These are phyloP conservation scores for Cartodere bifasciata DNA, from an alignment of 2,888 invertebrate genomes.

Conservation along the genomic window DNA sequence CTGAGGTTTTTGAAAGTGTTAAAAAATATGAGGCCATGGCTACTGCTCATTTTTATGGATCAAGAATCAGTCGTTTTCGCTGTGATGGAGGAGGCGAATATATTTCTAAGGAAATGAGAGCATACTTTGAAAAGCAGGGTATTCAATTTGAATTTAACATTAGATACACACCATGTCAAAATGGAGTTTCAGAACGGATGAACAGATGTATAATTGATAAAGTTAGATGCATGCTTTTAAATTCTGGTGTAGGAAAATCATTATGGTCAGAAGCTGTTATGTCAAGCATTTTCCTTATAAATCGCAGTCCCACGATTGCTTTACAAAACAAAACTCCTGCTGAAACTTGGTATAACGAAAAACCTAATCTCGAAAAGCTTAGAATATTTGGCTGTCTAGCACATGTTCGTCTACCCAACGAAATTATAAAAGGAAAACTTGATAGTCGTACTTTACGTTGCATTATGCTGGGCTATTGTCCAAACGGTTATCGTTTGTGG, in stretches of 20 bases:
- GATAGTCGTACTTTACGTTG: conserved; percentile 6
- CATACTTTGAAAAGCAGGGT: conserved; percentile 15
- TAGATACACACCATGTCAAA: conserved; percentile 14
- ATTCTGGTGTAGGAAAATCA: conserved; percentile 21
- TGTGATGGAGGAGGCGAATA: conserved; percentile 25
- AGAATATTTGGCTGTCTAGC: conserved; percentile 21
- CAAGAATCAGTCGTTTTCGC: conserved; percentile 6
- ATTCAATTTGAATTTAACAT: conserved; percentile 22
- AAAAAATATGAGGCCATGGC: conserved; percentile 21
- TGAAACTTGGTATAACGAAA: conserved; percentile 25
- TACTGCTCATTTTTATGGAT: conserved; percentile 8
- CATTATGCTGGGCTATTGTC: conserved; percentile 12
- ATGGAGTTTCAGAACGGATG: too few species aligned
- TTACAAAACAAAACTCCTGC: conserved; percentile 24
- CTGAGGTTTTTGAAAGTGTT: conserved; percentile 8
- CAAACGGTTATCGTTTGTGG: conserved; percentile 17
- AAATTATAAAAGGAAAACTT: conserved; percentile 11
- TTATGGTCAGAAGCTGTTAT: conserved; percentile 29
- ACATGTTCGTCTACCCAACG: conserved; percentile 7
- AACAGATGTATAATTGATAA: conserved; percentile 28
- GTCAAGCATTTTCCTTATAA: conserved; percentile 24
- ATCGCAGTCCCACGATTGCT: conserved; percentile 24
- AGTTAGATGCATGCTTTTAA: conserved; percentile 23
- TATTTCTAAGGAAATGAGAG: conserved; percentile 22
- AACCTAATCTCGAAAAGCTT: conserved; percentile 22